Conservation (phyloP, 1,140 invertebrate species). For the Tribolium castaneum region DNA sequence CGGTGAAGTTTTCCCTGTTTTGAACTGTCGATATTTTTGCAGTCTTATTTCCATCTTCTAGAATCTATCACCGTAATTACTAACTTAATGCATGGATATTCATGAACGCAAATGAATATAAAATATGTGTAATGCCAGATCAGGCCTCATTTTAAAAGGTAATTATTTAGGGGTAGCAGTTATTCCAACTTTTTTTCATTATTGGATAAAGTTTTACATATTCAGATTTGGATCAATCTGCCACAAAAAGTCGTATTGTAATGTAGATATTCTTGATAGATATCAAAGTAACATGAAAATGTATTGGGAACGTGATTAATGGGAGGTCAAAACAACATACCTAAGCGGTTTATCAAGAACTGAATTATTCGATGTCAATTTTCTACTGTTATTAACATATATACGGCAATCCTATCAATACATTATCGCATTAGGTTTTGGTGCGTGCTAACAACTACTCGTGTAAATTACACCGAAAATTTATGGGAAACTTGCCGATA, state of each 20-base stretch:
- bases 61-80: no score
- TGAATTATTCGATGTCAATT: neutral
- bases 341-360: neutral
- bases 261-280: neutral
- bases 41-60: no score
- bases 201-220: no score
- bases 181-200: no score
- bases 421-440: conserved; percentile 11
- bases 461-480: conserved; percentile 17
- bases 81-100: no score
- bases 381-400: neutral
- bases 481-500: conserved; percentile 27
- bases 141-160: no score
- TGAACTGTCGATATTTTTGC: no score
- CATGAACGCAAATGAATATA: no score
- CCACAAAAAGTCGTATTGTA: neutral
- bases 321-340: neutral
- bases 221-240: no score
- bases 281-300: neutral
- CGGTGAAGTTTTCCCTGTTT: no score
- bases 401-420: neutral
- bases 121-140: no score
- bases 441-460: conserved; percentile 29
- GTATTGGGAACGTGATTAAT: neutral
- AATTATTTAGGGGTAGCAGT: no score